Base-by-base conservation (phyloP, 2,888 invertebrate genomes). In the Caenorhabditis macrosperma region DNA sequence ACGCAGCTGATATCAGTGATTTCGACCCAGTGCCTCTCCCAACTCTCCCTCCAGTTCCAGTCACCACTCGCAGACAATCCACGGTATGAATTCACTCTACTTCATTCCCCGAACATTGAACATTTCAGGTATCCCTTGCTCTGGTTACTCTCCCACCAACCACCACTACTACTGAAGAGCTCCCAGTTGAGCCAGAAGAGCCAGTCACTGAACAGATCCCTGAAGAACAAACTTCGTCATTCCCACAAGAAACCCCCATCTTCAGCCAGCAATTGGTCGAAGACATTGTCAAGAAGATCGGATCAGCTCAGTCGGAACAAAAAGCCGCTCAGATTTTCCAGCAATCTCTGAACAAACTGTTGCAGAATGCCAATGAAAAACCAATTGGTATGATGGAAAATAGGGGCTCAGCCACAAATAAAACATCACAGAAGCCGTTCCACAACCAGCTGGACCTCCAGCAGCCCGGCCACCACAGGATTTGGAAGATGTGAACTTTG, bases 301-400 rank as follows among this genome's bases (percentile, higher is more conserved):
- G 81, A 44, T 74, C 71, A n/a, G 81, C 84, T 54, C 79, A 78
- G 44, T 79, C 81, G n/a, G 82, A 82, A 59, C 74, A 74, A 26
- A 75, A 76, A 20, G 85, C 85, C 15, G 85, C 82, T 17, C 82
- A 82, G 50, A 76, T 85, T 10, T 82, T 85, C 61, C 83, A 85
- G 64, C 83, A 85, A 72, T 81, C 81, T 28, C 28, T 81, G 67
- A 81, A 77, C 60, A 69, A 78, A 50, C 74, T 81, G 38, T 55
- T 81, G 55, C 81, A 81, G 38, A 81, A 77, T 30, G 77, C 81
- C 10, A 72, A 81, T 30, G 79, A 79, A 17, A 75, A 75, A 46
- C 75, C 75, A 44, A 76, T 75, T 33, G 80, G 75, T 75, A 20
- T 17, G 44, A 44, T 44, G n/a, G 44, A 17, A 2, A 35, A 0